Percentiles rank a stretch among this genome's conserved stretches.
Evolutionary conservation across 1,140 invertebrate species (phyloP).

Genomic region (silkworm (Bombyx mori)): DNA sequence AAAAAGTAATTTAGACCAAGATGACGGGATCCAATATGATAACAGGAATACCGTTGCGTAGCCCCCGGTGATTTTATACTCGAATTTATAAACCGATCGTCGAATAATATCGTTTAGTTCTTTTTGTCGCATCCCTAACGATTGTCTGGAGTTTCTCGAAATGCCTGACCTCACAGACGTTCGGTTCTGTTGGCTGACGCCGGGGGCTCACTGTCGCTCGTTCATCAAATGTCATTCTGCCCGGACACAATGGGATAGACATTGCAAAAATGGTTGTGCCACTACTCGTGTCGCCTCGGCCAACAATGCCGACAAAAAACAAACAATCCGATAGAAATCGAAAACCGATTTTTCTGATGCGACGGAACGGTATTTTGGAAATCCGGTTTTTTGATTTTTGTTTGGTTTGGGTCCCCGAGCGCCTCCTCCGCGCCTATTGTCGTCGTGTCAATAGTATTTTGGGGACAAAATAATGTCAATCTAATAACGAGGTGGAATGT

Average conservation of each 20-base stretch:
- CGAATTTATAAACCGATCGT: slow-evolving; percentile 7
- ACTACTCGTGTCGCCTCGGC: slow-evolving; percentile 42
- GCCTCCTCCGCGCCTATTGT: slow-evolving; percentile 44
- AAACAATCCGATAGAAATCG: slow-evolving; percentile 70
- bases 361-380: slow-evolving; percentile 67
- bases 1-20: slow-evolving; percentile 60
- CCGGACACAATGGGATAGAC: slow-evolving; percentile 60
- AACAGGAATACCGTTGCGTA: slow-evolving; percentile 65
- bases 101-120: slow-evolving; percentile 13
- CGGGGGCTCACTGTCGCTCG: slow-evolving; percentile 20
- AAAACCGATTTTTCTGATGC: slow-evolving; percentile 62
- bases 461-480: slow-evolving; percentile 38
- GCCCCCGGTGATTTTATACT: slow-evolving; percentile 35
- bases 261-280: slow-evolving; percentile 61
- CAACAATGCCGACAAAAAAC: slow-evolving; percentile 63
- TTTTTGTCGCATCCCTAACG: slow-evolving; percentile 17
- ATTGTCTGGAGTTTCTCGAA: slow-evolving; percentile 11
- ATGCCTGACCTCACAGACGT: slow-evolving; percentile 28
- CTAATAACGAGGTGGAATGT: slow-evolving; percentile 6
- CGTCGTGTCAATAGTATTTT: slow-evolving; percentile 32
- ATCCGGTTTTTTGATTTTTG: slow-evolving; percentile 62
- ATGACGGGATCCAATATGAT: slow-evolving; percentile 57
- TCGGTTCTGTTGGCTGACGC: background rate
- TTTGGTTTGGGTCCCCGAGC: slow-evolving; percentile 34
- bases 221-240: slow-evolving; percentile 61